Evolutionary conservation across 1,140 invertebrate genomes (phyloP), one percentile per base, ranked within the genome.

Genomic region (Brachionus rubens): DNA sequence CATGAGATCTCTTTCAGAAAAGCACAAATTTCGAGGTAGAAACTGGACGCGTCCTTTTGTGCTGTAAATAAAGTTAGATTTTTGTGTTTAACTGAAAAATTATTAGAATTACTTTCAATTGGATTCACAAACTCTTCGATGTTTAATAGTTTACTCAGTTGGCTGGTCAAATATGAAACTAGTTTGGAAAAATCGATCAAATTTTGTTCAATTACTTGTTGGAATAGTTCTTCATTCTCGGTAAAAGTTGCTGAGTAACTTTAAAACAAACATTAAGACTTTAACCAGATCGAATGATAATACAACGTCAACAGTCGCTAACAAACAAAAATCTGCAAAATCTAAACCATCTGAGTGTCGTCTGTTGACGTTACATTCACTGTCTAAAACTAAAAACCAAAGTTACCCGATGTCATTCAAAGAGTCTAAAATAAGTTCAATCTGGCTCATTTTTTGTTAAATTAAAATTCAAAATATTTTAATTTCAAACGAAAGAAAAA

Each of bases 1-100:
- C 68, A 72, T 12, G 9, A n/a, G 1, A 54, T 40, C 30, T 72
- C 68, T 72, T 54, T 72, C 41, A 72, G 26, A 72, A 72, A 72
- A n/a, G 46, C 46, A 50, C 46, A 50, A 50, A 72, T 48, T 46
- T 72, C 68, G 3, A 72, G 47, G 16, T 33, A 47, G 30, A 72
- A 72, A 16, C 30, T 72, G 6, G 24, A 47, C 19, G 21, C 1
- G 50, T 72, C 50, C 9, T 12, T 30, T 50, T 72, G 43, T 33
- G 24, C 50, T 72, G 9, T 10, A 9, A 56, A 56, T 28, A 19
- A 65, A 19, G 9, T 65, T 19, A 40, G 16, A 30, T 48, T 4
- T 36, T 40, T n/a, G 9, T 1, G 24, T 10, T 21, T 10, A 16
- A 40, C 46, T 10, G 41, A 30, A 47, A 33, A 0, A 46, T 47